Base-by-base conservation (phyloP, 2,888 invertebrate genomes). In the Schizotus pectinicornis region DNA sequence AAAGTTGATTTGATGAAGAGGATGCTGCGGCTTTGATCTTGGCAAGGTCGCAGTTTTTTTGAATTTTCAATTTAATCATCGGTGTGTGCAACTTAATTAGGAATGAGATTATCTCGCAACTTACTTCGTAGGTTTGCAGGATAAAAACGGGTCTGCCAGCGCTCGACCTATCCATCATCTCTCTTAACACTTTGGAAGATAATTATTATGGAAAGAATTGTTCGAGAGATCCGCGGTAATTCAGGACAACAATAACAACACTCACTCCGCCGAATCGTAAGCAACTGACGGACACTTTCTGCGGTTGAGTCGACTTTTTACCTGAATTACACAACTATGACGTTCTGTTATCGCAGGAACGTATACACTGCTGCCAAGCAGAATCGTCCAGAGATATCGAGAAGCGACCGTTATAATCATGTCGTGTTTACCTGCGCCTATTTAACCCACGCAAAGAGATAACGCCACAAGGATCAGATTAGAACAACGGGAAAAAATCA, bases 61-160 rank as follows among this genome's bases (percentile, higher is more conserved):
- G n/a, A 45, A 35, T 11, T 32, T 35, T 35, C 7, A 8, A 12
- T 47, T 47, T 47, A 33, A 14, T 47, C 22, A 12, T 14, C 11
- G n/a, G 22, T 11, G 30, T n/a, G 9, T 6, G n/a, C 3, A n/a
- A 13, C 14, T 7, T 38, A 13, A 39, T 39, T 39, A 59, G 33
- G 39, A 45, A 62, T 35, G 47, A 54, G 9, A 22, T 9, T 22
- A 35, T n/a, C 35, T 35, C 35, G 11, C 22, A 60, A 83, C 85
- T 84, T 81, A 86, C 85, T 83, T 84, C 84, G 69, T 85, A 86
- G 71, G 85, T 85, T 74, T 85, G 85, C 67, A 86, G 81, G 53
- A 83, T 77, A 68, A 86, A 84, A 60, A 85, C 70, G 45, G 85
- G 85, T 72, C 83, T 83, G 53, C 53, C 64, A 36, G 59, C 48